Percentiles rank a stretch among this genome's conserved stretches.
Conservation (phyloP, 2,888 invertebrate genomes). For the Leptinotarsa tumamoca region DNA sequence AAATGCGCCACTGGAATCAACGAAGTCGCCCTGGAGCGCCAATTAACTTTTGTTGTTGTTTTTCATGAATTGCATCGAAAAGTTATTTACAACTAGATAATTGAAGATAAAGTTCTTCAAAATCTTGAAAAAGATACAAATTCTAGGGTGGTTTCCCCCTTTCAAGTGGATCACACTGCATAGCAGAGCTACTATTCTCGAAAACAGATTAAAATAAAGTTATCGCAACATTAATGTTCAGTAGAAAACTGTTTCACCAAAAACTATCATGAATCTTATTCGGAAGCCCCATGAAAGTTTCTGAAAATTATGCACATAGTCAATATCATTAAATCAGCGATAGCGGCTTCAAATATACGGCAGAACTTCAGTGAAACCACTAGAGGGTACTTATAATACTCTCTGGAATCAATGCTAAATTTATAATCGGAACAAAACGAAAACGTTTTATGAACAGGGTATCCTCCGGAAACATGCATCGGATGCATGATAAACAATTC, state of each 20-base stretch:
- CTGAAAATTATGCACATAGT: constrained; percentile 7
- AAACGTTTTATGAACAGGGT: not conserved
- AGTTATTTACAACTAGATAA: too few relatives aligned
- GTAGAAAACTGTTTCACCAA: not conserved
- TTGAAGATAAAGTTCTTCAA: too few relatives aligned
- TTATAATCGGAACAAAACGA: constrained; percentile 19
- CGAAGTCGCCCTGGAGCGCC: too few relatives aligned
- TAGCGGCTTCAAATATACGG: constrained; percentile 7
- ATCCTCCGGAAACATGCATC: constrained; percentile 7
- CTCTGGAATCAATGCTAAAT: constrained; percentile 1
- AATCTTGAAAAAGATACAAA: too few relatives aligned
- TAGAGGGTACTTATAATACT: not conserved
- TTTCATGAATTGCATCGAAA: too few relatives aligned
- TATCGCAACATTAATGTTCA: not conserved
- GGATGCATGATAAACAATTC: constrained; percentile 8
- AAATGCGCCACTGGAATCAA: too few relatives aligned
- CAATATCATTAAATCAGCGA: constrained; percentile 11
- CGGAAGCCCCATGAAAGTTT: not conserved
- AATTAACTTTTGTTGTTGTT: too few relatives aligned
- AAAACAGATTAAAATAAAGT: not conserved
- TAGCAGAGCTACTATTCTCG: too few relatives aligned
- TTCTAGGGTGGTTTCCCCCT: too few relatives aligned
- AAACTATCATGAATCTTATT: not conserved
- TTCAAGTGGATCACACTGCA: too few relatives aligned
- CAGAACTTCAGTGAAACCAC: constrained; percentile 11